These are phyloP conservation scores for Calidris pugnax DNA, from an alignment of 2,113 vertebrate genomes.

Conservation along the genomic window DNA sequence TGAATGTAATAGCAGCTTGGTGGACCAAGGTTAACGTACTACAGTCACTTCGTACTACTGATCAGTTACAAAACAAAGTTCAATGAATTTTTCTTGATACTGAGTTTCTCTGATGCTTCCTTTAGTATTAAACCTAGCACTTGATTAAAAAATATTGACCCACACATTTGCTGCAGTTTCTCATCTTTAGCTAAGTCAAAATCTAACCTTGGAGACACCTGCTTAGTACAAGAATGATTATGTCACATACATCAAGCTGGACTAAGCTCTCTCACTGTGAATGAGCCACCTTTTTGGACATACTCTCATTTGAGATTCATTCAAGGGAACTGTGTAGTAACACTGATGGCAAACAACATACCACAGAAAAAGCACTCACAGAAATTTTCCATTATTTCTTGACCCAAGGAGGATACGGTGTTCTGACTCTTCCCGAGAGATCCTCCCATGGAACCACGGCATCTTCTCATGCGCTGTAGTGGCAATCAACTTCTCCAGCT, in stretches of 20 bases:
- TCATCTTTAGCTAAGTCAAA: background rate
- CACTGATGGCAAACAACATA: background rate
- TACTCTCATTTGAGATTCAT: background rate
- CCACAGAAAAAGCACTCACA: constrained; percentile 79
- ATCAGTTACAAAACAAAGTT: background rate
- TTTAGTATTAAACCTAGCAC: background rate
- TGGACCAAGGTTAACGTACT: background rate
- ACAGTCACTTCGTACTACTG: background rate
- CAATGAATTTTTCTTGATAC: background rate
- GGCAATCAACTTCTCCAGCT: constrained; percentile 93
- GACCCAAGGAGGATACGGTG: constrained; percentile 79
- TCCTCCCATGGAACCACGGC: constrained; percentile 94
- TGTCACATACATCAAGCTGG: background rate
- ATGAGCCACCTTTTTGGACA: background rate
- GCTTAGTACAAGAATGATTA: background rate
- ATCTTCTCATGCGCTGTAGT: constrained; percentile 94
- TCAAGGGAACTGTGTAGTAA: background rate
- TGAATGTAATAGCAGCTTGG: background rate
- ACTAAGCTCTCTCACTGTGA: background rate
- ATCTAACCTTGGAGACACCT: background rate
- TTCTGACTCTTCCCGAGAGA: constrained; percentile 87
- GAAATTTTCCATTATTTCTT: constrained; percentile 86
- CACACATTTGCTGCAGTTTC: background rate
- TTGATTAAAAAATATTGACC: background rate
- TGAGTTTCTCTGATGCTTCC: background rate